Percentiles rank a stretch among this genome's conserved stretches.
Conservation (phyloP, 2,888 invertebrate species). For the Syritta pipiens region DNA sequence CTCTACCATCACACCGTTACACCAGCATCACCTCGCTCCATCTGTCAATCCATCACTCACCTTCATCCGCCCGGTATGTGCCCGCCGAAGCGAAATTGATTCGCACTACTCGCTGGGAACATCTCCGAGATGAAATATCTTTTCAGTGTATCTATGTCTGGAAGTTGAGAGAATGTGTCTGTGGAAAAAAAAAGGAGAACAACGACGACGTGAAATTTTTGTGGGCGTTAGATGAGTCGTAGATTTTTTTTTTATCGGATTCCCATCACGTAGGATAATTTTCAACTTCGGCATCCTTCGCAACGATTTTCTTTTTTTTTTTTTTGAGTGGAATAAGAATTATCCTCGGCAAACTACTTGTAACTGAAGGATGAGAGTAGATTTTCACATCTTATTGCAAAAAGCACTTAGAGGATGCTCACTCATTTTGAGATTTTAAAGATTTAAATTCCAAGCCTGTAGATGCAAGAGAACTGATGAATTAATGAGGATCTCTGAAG, state of each 20-base stretch:
- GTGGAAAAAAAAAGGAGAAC: not conserved
- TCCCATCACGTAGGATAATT: conserved; percentile 57
- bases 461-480: too few species aligned
- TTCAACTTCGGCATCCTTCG: conserved; percentile 22
- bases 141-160: not conserved
- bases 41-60: conserved; percentile 43
- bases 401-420: conserved; percentile 45
- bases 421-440: too few species aligned
- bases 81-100: conserved; percentile 16
- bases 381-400: conserved; percentile 30
- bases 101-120: conserved; percentile 7
- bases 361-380: not conserved
- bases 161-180: not conserved
- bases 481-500: too few species aligned
- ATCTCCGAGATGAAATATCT: conserved; percentile 15
- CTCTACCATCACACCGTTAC: not conserved
- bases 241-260: conserved; percentile 41
- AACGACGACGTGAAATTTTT: not conserved
- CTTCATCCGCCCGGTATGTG: not conserved
- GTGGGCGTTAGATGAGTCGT: conserved; percentile 5
- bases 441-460: too few species aligned
- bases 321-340: not conserved
- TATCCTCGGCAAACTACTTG: conserved; percentile 8
- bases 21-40: conserved; percentile 1
- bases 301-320: not conserved